Base-by-base conservation (phyloP, 2,888 invertebrate genomes). In the Automeris io region DNA sequence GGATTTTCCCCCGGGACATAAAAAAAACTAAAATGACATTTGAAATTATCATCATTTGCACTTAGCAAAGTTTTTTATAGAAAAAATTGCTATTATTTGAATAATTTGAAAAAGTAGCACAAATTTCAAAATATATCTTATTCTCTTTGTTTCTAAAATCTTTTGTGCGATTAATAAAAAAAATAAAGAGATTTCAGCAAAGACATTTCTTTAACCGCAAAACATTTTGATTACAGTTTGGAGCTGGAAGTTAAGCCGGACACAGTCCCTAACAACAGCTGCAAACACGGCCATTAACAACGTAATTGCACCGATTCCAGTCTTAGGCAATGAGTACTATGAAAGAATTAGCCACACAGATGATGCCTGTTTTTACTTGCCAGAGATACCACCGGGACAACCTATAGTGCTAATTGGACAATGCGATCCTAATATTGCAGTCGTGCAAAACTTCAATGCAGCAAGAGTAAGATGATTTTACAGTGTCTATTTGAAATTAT, bases 171-270 rank as follows among this genome's bases (percentile, higher is more conserved):
- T n/a, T n/a, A n/a, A n/a, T n/a, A 3, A 11, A 12, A 13, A 18
- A 13, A 5, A 11, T 2, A 13, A 18, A 11, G 16, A 13, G 5
- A 6, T 11, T 11, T 13, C 5, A n/a, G 5, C 5, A 5, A 8
- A 32, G 6, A 11, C 16, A 7, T n/a, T 16, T 12, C 2, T 31
- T 7, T 1, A 31, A 7, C 31, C 12, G 3, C 13, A 13, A 31
- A 13, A 2, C 22, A n/a, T 29, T 43, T 25, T 37, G 9, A 40
- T 50, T 57, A 40, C 46, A 86, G 85, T 85, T 5, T 79, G 67
- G 61, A 78, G 77, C 41, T 85, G 81, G 83, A 81, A 82, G 39
- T 63, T 86, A 0, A 79, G 85, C 41, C 67, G 74, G 47, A 58
- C 48, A 0, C 61, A 44, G 24, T 34, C 53, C 18, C 47, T 78